Evolutionary conservation across 2,797 vertebrate species (phyloP), one percentile per base, ranked within the genome.

Genomic region (Poliocrania exsul): DNA sequence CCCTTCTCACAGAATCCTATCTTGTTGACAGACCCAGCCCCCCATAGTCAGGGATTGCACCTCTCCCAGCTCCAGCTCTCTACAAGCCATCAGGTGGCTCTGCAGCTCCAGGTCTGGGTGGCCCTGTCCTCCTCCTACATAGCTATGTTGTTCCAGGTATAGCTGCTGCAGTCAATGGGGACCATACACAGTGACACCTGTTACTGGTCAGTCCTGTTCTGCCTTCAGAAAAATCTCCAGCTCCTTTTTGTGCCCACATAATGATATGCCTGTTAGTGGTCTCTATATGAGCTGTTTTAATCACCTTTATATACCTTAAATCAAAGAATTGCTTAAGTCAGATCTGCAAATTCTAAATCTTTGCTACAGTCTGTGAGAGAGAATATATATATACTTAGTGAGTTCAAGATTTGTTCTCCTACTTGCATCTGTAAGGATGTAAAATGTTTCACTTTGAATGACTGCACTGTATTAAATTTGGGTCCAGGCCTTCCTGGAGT

Each of bases 111-210:
- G 31, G 1, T 9, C 8, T 50, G 28, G 19, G 13, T 7, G 9
- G 12, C 9, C 10, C 18, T 3, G 4, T 28, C 10, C 14, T 49
- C 13, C 28, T 25, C 28, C 20, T 35, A 3, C 13, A 18, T 2
- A 16, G 20, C 19, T 42, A 3, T 11, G 15, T 16, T 2, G 1
- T 42, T 6, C 11, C 2, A 5, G 6, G 1, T 26, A 14, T n/a
- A 13, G 38, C 29, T 65, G 13, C 40, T 65, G 18, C 14, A 6
- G 10, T 11, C 28, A 5, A 29, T 10, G 12, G 5, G 18, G 13
- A 25, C 12, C 1, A 2, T 51, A 15, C 18, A 21, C 17, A 47
- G 2, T 13, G 42, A 31, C 51, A 56, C 23, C 33, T 49, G 4
- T 20, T 54, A 21, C 26, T 31, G 33, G 3, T 40, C 37, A 37